Percentiles rank a stretch among this genome's conserved stretches.
These are phyloP conservation scores for Acleris laterana DNA, from an alignment of 2,888 invertebrate genomes.

Conservation along the genomic window DNA sequence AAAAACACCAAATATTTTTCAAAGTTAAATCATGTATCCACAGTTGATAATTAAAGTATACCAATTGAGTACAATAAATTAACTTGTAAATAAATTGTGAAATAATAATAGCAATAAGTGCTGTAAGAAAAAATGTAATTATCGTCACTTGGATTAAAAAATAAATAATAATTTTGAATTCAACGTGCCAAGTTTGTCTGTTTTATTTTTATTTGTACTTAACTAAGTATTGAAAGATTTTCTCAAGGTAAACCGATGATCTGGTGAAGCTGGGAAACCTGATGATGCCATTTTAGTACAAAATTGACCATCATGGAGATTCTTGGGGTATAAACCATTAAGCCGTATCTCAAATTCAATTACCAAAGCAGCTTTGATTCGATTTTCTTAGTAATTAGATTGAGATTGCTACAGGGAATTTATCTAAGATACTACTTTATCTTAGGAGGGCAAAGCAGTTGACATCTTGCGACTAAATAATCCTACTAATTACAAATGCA, in stretches of 20 bases:
- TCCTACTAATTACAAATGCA: too few relatives aligned
- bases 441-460: too few relatives aligned
- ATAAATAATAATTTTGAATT: slow-evolving; percentile 81
- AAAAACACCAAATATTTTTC: slow-evolving; percentile 39
- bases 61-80: slow-evolving; percentile 81
- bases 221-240: too few relatives aligned
- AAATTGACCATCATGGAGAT: too few relatives aligned
- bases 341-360: too few relatives aligned
- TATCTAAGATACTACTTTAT: too few relatives aligned
- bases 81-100: slow-evolving; percentile 76
- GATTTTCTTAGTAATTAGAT: too few relatives aligned
- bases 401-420: too few relatives aligned
- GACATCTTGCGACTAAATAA: too few relatives aligned
- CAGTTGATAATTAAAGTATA: slow-evolving; percentile 69
- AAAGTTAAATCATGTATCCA: slow-evolving; percentile 51
- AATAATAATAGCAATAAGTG: slow-evolving; percentile 62
- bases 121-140: slow-evolving; percentile 65
- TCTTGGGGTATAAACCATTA: too few relatives aligned
- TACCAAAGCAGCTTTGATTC: too few relatives aligned
- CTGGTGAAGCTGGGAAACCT: background rate
- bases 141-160: slow-evolving; percentile 68
- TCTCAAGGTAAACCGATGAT: background rate
- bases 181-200: slow-evolving; percentile 78
- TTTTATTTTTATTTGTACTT: slow-evolving; percentile 55
- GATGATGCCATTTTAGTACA: too few relatives aligned